A percentile compares a stretch with the other conserved stretches of the same genome.
Conservation (phyloP, 64 coral and sea anemone species). For the Montipora efflorescens region DNA sequence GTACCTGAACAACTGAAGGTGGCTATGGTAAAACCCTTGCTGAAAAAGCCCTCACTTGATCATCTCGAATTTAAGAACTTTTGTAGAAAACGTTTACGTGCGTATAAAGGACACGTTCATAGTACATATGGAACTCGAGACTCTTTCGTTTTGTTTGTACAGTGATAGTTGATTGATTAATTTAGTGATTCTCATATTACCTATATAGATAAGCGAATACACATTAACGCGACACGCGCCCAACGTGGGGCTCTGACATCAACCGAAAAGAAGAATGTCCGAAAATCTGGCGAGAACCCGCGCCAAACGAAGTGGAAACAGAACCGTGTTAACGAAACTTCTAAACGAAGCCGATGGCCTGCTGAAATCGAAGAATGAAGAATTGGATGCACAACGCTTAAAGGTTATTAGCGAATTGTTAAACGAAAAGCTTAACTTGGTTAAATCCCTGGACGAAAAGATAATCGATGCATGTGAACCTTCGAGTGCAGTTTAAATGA, state of each 20-base stretch:
- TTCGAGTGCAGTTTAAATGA: conserved; percentile 56
- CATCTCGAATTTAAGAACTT: no score
- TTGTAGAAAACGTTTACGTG: no score
- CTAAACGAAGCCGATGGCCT: conserved; percentile 46
- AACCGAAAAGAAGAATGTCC: neutral
- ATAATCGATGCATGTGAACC: conserved; percentile 59
- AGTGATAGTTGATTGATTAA: no score
- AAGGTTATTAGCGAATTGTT: conserved; percentile 49
- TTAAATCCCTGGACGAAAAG: conserved; percentile 46
- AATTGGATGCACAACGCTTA: conserved; percentile 23
- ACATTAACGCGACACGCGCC: neutral
- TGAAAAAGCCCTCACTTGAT: no score
- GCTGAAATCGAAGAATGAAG: neutral
- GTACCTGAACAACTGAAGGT: no score
- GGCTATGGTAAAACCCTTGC: no score
- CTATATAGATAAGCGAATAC: no score
- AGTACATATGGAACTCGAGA: no score
- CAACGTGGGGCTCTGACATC: conserved; percentile 23
- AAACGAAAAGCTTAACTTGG: conserved; percentile 45
- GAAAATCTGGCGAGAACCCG: neutral
- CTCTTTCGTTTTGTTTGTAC: no score
- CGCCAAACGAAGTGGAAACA: conserved; percentile 41
- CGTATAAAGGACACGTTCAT: no score
- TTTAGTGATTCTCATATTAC: no score
- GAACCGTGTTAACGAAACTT: conserved; percentile 51